phyloP scores from a whole-genome alignment of 1,140 invertebrate genomes.

The Nomia melanderi region DNA sequence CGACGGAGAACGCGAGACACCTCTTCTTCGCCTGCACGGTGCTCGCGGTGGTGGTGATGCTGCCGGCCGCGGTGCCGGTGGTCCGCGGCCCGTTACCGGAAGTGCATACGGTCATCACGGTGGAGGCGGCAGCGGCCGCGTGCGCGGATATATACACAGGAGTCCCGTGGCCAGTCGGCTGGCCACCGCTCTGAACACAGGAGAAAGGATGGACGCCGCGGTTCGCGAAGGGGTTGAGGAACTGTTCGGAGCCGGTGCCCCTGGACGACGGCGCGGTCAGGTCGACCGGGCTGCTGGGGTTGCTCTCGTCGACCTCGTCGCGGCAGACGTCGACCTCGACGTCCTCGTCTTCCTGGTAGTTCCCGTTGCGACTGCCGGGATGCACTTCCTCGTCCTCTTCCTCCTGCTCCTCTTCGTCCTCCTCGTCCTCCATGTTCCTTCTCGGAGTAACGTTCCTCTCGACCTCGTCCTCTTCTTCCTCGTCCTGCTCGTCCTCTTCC shows the following conservation, averaged over 20 bases:
- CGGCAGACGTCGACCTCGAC: slow-evolving; percentile 76
- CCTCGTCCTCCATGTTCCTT: slow-evolving; percentile 58
- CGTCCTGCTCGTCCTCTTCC: slow-evolving; percentile 63
- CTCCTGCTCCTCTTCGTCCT: slow-evolving; percentile 64
- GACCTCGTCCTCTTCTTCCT: slow-evolving; percentile 55
- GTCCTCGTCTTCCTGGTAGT: slow-evolving; percentile 73
- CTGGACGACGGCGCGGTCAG: slow-evolving; percentile 75
- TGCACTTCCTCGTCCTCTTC: slow-evolving; percentile 69
- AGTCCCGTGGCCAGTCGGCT: slow-evolving; percentile 50
- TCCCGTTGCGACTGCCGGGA: slow-evolving; percentile 61
- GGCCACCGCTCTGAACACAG: slow-evolving; percentile 69
- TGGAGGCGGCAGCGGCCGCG: slow-evolving; percentile 67
- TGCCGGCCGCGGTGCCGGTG: slow-evolving; percentile 59
- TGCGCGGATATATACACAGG: slow-evolving; percentile 62
- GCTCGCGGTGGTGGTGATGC: slow-evolving; percentile 70
- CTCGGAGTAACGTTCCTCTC: slow-evolving; percentile 19
- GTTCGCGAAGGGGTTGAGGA: slow-evolving; percentile 68
- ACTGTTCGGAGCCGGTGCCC: slow-evolving; percentile 65
- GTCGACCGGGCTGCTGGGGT: slow-evolving; percentile 78
- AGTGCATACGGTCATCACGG: slow-evolving; percentile 68
- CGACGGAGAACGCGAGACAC: slow-evolving; percentile 91
- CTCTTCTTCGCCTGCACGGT: slow-evolving; percentile 72
- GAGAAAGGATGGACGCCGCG: slow-evolving; percentile 68
- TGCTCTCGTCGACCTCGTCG: slow-evolving; percentile 71
- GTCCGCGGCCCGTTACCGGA: slow-evolving; percentile 59